phyloP scores from a whole-genome alignment of 2,888 invertebrate genomes.

The Temnothorax rugatulus region DNA sequence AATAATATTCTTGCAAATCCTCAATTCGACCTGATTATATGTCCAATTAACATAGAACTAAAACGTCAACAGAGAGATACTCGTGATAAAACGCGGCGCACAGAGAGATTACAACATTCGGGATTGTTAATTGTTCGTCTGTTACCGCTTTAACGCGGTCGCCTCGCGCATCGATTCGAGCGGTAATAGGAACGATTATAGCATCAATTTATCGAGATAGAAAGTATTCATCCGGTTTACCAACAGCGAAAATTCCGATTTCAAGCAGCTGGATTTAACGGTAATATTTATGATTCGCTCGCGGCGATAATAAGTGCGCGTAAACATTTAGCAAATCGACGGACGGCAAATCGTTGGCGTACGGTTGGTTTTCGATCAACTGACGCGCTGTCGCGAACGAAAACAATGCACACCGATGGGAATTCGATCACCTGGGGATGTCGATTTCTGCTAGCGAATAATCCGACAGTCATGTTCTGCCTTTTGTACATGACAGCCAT shows the following conservation, averaged over 20 bases:
- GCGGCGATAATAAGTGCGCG: slow-evolving; percentile 48
- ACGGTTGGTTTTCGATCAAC: slow-evolving; percentile 49
- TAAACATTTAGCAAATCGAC: slow-evolving; percentile 50
- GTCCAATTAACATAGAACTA: slow-evolving; percentile 27
- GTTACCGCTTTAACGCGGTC: slow-evolving; percentile 4
- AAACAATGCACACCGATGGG: slow-evolving; percentile 49
- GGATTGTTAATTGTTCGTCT: slow-evolving; percentile 38
- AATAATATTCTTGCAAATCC: slow-evolving; percentile 13
- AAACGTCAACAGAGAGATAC: slow-evolving; percentile 18
- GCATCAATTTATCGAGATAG: slow-evolving; percentile 43
- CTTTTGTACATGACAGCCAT: slow-evolving; percentile 26
- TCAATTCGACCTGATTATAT: slow-evolving; percentile 15
- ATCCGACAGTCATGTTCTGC: slow-evolving; percentile 38
- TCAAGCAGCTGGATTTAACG: slow-evolving; percentile 45
- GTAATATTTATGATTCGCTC: slow-evolving; percentile 54
- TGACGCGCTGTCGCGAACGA: slow-evolving; percentile 36
- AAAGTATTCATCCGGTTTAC: slow-evolving; percentile 51
- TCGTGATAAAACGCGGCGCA: slow-evolving; percentile 17
- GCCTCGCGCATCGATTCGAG: slow-evolving; percentile 8
- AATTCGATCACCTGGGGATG: slow-evolving; percentile 45
- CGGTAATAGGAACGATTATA: slow-evolving; percentile 44
- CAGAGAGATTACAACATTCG: slow-evolving; percentile 29
- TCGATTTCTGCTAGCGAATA: slow-evolving; percentile 40
- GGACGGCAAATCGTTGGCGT: slow-evolving; percentile 22
- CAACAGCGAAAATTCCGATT: slow-evolving; percentile 35